Evolutionary conservation across 2,888 invertebrate species (phyloP).

Genomic region (Mechanitis messenoides): DNA sequence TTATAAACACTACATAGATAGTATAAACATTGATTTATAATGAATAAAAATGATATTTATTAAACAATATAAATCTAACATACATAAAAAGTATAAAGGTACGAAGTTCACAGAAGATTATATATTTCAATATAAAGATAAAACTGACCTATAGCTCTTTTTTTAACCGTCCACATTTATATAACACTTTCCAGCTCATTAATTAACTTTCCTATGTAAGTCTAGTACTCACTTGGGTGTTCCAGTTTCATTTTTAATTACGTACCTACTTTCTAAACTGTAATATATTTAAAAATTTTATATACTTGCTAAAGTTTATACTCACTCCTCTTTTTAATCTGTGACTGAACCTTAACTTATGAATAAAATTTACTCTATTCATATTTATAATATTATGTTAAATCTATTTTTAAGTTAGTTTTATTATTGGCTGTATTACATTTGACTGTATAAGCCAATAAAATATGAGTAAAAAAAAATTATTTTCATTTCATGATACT

Average conservation of each 20-base stretch:
- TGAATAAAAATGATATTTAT: too few species aligned
- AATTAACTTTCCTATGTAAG: slow-evolving; percentile 26
- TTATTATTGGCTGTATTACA: too few species aligned
- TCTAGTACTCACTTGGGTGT: slow-evolving; percentile 25
- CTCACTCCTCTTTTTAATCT: background rate
- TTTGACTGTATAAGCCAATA: too few species aligned
- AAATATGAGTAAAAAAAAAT: too few species aligned
- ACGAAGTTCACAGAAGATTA: background rate
- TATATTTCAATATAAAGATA: slow-evolving; percentile 1
- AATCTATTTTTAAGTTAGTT: too few species aligned
- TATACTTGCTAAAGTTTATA: slow-evolving; percentile 9
- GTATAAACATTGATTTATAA: too few species aligned
- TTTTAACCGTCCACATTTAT: slow-evolving; percentile 22
- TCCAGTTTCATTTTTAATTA: slow-evolving; percentile 23
- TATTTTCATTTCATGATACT: too few species aligned
- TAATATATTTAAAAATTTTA: slow-evolving; percentile 17
- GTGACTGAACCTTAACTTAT: background rate
- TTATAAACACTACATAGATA: too few species aligned
- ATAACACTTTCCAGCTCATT: slow-evolving; percentile 22
- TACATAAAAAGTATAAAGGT: background rate
- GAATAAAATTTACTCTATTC: too few species aligned
- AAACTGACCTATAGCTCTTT: slow-evolving; percentile 15
- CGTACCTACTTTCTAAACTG: slow-evolving; percentile 16
- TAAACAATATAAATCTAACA: background rate
- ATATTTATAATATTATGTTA: too few species aligned